Evolutionary conservation across 2,113 vertebrate genomes (phyloP), one percentile per base, ranked within the genome.

Genomic region (Bambusicola thoracicus): DNA sequence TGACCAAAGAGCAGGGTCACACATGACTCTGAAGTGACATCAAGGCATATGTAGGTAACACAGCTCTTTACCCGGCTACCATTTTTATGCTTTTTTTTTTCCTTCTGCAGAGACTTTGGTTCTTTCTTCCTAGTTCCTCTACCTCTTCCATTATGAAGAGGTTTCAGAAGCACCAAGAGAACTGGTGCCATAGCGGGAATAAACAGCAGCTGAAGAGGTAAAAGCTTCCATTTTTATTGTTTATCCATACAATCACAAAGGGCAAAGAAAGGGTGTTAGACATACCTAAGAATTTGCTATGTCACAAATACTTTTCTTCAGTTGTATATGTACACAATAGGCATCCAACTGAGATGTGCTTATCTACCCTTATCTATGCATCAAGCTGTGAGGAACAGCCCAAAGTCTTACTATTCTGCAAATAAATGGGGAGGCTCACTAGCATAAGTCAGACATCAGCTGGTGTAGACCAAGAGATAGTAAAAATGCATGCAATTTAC

Each of bases 11-110:
- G 41, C 30, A 43, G 19, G 21, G 25, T 8, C 30, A 73, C 62
- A 73, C 0, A 0, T 53, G 30, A 38, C n/a, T 63, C 70, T 86
- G 65, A 74, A 76, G 8, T 29, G 43, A 80, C 43, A 61, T 21
- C 1, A 2, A 6, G 40, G 8, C 1, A 0, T 32, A 13, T 0
- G 0, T 5, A 76, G 2, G 0, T 7, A 36, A 32, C 2, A 1
- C 16, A 84, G 10, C 36, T 75, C 55, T 81, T 84, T 51, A 58
- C 18, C 27, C 40, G 0, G 0, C 10, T 46, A 16, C 11, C 9
- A 30, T 46, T 83, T 81, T 69, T 46, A 69, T 67, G 16, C 11
- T 75, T 82, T 25, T 48, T 75, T 75, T 22, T 88, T 65, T 59
- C 11, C 8, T 34, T 67, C 41, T 75, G 32, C 46, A 72, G 51